A percentile compares a stretch with the other conserved stretches of the same genome.
Conservation (phyloP, 1,140 invertebrate genomes). For the Drosophila nebulosa region DNA sequence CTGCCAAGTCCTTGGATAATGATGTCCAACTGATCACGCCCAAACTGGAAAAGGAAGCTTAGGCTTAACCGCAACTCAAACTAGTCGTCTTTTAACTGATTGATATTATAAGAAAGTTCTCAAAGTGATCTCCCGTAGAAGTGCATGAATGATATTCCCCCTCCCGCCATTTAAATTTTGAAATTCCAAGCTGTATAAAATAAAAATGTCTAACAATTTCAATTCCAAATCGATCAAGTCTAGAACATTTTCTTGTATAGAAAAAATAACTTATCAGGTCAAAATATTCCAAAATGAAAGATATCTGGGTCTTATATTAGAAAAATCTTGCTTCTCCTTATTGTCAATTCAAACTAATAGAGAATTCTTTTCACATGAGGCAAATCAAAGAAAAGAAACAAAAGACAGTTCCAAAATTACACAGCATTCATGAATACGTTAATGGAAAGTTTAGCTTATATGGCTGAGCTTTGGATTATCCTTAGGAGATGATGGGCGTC, state of each 20-base stretch:
- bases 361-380: no score
- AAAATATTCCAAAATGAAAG: no score
- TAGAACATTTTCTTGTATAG: neutral
- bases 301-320: no score
- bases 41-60: constrained; percentile 66
- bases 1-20: constrained; percentile 43
- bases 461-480: no score
- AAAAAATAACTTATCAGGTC: neutral
- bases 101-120: constrained; percentile 29
- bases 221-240: neutral
- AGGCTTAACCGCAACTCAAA: neutral
- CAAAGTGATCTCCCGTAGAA: constrained; percentile 51
- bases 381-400: no score
- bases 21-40: constrained; percentile 71
- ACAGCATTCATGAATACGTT: no score
- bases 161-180: constrained; percentile 14
- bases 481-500: no score
- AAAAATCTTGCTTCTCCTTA: no score
- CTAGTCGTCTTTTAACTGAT: constrained; percentile 11
- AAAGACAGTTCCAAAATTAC: no score
- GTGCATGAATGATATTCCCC: constrained; percentile 22
- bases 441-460: no score
- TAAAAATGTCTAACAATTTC: constrained; percentile 26
- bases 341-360: no score
- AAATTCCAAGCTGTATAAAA: constrained; percentile 5